Percentiles rank a stretch among this genome's conserved stretches.
Conservation (phyloP, 2,888 invertebrate species). For the Scelioninae gen. 1 region DNA sequence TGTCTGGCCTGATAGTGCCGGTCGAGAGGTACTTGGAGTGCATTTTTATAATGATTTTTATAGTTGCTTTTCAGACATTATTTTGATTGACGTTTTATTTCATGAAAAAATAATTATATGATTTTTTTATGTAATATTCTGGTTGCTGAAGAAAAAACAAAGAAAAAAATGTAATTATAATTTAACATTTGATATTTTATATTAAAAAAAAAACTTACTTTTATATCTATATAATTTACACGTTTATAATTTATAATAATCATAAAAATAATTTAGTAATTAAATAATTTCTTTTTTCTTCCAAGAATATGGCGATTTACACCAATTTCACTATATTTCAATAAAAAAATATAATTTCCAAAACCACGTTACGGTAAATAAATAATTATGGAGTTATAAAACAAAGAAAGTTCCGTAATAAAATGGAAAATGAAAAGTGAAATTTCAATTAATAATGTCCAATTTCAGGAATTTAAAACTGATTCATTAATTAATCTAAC, state of each 20-base stretch:
- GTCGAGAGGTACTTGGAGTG: constrained; percentile 87
- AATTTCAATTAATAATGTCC: background rate
- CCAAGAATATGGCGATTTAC: too few species aligned
- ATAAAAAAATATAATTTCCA: background rate
- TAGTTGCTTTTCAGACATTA: constrained; percentile 17
- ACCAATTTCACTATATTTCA: background rate
- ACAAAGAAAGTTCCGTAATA: background rate
- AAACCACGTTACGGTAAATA: background rate
- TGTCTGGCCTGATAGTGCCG: constrained; percentile 94
- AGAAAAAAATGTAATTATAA: too few species aligned
- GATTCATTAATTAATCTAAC: background rate
- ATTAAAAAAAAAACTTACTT: too few species aligned
- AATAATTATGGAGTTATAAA: background rate
- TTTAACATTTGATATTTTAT: too few species aligned
- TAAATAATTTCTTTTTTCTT: too few species aligned
- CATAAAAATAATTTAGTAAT: too few species aligned
- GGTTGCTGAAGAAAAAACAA: background rate
- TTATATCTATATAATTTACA: too few species aligned
- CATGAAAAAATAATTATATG: constrained; percentile 28
- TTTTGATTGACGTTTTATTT: constrained; percentile 21
- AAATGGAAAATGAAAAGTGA: constrained; percentile 12
- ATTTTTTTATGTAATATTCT: constrained; percentile 9
- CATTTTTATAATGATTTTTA: constrained; percentile 18
- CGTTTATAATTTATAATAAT: too few species aligned
- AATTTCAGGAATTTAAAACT: background rate